Percentiles rank a stretch among this genome's conserved stretches.
phyloP scores from a whole-genome alignment of 2,888 invertebrate genomes.

The Agrotis clavis region DNA sequence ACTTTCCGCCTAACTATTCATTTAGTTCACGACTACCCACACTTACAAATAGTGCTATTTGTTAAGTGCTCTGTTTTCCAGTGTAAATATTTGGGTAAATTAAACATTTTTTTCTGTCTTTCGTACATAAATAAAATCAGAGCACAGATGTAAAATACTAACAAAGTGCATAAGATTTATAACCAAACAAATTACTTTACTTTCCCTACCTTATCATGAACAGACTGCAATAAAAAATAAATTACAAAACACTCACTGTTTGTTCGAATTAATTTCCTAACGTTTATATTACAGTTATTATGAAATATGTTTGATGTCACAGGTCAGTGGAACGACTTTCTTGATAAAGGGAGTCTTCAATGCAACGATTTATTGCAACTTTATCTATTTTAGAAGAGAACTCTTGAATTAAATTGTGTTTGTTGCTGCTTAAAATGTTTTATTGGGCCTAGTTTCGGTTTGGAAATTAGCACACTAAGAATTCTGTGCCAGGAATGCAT shows the following conservation, averaged over 20 bases:
- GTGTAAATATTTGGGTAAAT: no score
- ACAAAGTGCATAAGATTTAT: conserved; percentile 2
- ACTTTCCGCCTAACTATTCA: conserved; percentile 41
- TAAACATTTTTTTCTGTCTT: neutral
- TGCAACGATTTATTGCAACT: conserved; percentile 64
- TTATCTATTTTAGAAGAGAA: conserved; percentile 51
- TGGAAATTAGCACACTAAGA: conserved; percentile 22
- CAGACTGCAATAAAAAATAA: conserved; percentile 26
- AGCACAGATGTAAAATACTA: neutral
- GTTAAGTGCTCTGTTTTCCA: neutral
- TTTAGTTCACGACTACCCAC: conserved; percentile 16
- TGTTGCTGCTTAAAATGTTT: conserved; percentile 11
- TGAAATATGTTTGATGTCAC: conserved; percentile 67
- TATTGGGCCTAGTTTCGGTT: conserved; percentile 11
- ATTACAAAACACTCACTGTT: conserved; percentile 54
- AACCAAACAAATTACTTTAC: conserved; percentile 11
- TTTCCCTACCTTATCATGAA: conserved; percentile 27
- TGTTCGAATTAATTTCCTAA: conserved; percentile 56
- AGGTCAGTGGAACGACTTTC: conserved; percentile 72
- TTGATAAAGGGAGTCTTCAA: conserved; percentile 65
- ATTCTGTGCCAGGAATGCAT: neutral
- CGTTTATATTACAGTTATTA: conserved; percentile 54
- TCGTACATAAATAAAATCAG: no score
- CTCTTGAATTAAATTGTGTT: conserved; percentile 43
- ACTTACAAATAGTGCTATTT: neutral